Base-by-base conservation (phyloP, 2,797 vertebrate genomes). In the Manis crassicaudata region DNA sequence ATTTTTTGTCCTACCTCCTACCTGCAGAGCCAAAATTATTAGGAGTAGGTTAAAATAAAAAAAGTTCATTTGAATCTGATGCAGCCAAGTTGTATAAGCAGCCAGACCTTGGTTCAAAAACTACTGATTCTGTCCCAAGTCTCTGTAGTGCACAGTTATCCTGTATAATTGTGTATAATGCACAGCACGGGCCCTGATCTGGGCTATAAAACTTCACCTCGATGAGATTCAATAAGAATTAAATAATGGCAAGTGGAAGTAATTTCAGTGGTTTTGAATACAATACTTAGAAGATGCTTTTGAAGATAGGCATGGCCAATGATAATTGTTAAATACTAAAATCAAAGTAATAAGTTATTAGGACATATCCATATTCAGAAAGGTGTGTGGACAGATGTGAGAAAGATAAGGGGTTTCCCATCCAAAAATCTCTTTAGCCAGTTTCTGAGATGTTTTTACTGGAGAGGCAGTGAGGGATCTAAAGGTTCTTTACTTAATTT, bases 371-470 rank as follows among this genome's bases (percentile, higher is more conserved):
- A 10, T 23, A 32, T 90, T 43, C 40, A 82, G 85, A 87, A 75
- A 90, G 29, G 23, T 52, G 17, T 77, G 11, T 56, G 32, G 58
- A 37, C 56, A 65, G 21, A 70, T 27, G 23, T 93, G 76, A 93
- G 62, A 62, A 77, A 60, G 29, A 60, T 40, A 70, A 68, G 70
- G 14, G 18, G 9, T 82, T 86, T 68, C 60, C 4, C n/a, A 83
- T 25, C 7, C 40, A 79, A 62, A 35, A n/a, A 27, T n/a, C 25
- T 72, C 43, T 63, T 76, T 58, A 52, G 35, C 35, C 17, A 62
- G 37, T 92, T 83, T 60, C n/a, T 73, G 88, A 88, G 89, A 60
- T 86, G 21, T 52, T 92, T 91, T 80, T 60, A 40, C 35, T 91
- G 52, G 58, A 56, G 11, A 65, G n/a, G 16, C 32, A 76, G 40